Conservation (phyloP, 2,113 vertebrate species). For the Sminthopsis crassicaudata region DNA sequence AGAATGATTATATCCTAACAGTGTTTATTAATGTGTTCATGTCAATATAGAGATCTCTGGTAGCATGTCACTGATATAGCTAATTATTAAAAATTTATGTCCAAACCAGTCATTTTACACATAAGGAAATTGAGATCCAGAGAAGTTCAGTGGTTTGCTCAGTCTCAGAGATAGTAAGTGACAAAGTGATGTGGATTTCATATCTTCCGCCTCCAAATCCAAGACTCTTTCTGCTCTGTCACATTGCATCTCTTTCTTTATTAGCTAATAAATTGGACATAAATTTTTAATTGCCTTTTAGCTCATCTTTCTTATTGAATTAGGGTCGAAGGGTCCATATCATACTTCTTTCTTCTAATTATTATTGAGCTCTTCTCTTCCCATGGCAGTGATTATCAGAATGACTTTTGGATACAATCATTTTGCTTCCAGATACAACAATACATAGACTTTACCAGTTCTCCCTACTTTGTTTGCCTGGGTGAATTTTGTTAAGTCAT, state of each 20-base stretch:
- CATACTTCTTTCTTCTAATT: neutral
- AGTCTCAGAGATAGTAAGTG: neutral
- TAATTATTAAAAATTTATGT: too few species aligned
- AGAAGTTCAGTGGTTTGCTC: neutral
- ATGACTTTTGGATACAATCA: neutral
- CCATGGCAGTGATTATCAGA: neutral
- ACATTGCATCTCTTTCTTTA: neutral
- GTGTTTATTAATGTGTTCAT: neutral
- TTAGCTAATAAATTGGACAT: neutral
- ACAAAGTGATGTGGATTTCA: neutral
- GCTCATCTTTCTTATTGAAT: neutral
- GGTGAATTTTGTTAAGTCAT: neutral
- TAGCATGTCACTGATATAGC: neutral
- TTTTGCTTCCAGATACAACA: neutral
- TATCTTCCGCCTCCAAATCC: neutral
- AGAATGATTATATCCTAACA: neutral
- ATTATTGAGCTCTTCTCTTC: too few species aligned
- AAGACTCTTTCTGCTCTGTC: neutral
- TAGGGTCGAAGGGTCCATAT: neutral
- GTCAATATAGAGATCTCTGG: neutral
- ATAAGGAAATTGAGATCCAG: neutral
- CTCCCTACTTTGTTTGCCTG: neutral
- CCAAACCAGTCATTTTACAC: neutral
- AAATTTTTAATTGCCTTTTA: neutral
- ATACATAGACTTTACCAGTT: neutral